Base-by-base conservation (phyloP, 2,797 vertebrate genomes). In the Apodemus agrarius region DNA sequence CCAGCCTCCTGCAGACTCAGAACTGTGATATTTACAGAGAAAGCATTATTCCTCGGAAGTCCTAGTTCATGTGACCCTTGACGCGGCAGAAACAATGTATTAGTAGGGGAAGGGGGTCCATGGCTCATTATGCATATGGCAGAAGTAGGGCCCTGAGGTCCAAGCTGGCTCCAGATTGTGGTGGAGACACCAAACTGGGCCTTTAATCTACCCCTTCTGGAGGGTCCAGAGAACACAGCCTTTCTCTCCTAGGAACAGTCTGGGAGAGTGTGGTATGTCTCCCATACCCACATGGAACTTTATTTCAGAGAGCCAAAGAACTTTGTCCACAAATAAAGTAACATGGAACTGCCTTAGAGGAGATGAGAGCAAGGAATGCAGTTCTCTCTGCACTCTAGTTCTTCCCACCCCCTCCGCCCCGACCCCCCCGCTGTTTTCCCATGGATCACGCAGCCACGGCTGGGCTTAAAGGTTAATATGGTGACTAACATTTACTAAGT, bases 401-500 rank as follows among this genome's bases (percentile, higher is more conserved):
- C 80, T 21, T 69, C 14, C 31, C 17, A 5, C 34, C 63, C 93
- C 17, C 46, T n/a, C 6, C 16, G 74, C 22, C 1, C 34, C 65
- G 4, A 26, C 74, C 21, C 37, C 9, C 22, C 2, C 4, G 63
- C 80, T 74, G 3, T 91, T 97, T 94, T 49, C 69, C 82, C 31
- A 31, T 31, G 34, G 67, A 16, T 82, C 91, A 79, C 31, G 37
- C 6, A 83, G 69, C 17, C 17, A 14, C 40, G 3, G 74, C n/a
- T 52, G 57, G 79, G 29, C 76, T 87, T 54, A 76, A 94, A 93
- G 52, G 49, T 89, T 89, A 89, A 80, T 78, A 54, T 46, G 75
- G 80, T 57, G 84, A 75, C 61, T 87, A 63, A 89, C 72, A 52
- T 94, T 95, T 96, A 82, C 72, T 84, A 49, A 94, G 63, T 86